Evolutionary conservation across 2,113 vertebrate genomes (phyloP).

Genomic region (Ovis canadensis): DNA sequence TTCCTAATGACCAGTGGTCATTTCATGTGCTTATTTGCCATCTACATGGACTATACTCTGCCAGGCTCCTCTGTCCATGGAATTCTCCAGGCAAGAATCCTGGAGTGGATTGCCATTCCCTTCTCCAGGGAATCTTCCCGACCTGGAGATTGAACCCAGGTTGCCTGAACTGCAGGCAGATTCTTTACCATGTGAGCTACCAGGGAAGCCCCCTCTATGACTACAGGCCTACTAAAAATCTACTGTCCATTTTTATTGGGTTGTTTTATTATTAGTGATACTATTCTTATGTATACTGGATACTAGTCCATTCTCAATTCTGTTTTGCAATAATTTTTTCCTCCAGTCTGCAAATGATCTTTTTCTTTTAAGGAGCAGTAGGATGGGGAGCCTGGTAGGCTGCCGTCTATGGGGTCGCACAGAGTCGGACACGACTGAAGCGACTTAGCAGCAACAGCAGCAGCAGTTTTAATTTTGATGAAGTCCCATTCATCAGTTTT

Average conservation of each 20-base stretch:
- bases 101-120: not conserved
- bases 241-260: not conserved
- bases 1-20: not conserved
- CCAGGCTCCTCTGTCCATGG: not conserved
- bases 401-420: too few relatives aligned
- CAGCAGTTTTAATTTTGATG: not conserved
- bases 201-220: not conserved
- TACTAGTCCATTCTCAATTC: not conserved
- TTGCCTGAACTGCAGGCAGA: not conserved
- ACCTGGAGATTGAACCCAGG: not conserved
- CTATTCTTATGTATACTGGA: not conserved
- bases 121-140: not conserved
- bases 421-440: too few relatives aligned
- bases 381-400: too few relatives aligned
- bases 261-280: not conserved
- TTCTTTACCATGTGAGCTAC: not conserved
- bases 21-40: not conserved
- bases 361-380: slow-evolving; percentile 3
- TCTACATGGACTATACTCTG: not conserved
- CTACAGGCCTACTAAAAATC: not conserved
- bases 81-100: not conserved
- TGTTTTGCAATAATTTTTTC: not conserved
- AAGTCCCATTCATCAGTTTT: not conserved
- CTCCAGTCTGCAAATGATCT: not conserved
- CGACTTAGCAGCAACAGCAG: not conserved